Base-by-base conservation (phyloP, 2,113 vertebrate genomes). In the Strix aluco region DNA sequence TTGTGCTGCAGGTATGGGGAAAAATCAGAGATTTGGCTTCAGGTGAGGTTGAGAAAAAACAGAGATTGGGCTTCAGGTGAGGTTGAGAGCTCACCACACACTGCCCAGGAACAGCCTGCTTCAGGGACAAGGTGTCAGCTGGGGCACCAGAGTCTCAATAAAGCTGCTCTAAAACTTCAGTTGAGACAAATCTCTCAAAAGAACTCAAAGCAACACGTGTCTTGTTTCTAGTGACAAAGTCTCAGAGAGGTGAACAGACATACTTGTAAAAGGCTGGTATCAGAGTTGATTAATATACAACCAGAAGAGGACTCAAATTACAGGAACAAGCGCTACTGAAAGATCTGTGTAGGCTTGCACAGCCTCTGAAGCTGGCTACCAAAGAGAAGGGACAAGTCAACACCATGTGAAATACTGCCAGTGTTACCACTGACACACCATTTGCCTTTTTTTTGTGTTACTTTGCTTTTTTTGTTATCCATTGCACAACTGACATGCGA, bases 201-300 rank as follows among this genome's bases (percentile, higher is more conserved):
- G 23, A 26, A 22, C 19, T 42, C 25, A 10, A 13, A 46, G 19
- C 14, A 67, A 17, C 27, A 47, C 0, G 0, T 1, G 0, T 11
- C 42, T 36, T 8, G 14, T 7, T 83, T 26, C 21, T 4, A 27
- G 49, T 4, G 46, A 20, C 32, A 20, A 29, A 12, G n/a, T 2
- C 65, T 71, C 4, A 0, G 59, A 7, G 16, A 51, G 42, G 40
- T 12, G 25, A 47, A 20, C 7, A 67, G 34, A 34, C 34, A 10
- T 21, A 16, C 9, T 61, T 30, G 23, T 9, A 11, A 25, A 12
- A 71, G n/a, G 13, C n/a, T 32, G 34, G 30, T 6, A 2, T 0
- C 67, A 21, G 47, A 34, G 47, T 4, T 6, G 17, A 61, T 73
- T 34, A 74, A 75, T 18, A n/a, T 1, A 38, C 70, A 85, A n/a